phyloP scores from a whole-genome alignment of 1,140 invertebrate species.

The Glomeris maerens region DNA sequence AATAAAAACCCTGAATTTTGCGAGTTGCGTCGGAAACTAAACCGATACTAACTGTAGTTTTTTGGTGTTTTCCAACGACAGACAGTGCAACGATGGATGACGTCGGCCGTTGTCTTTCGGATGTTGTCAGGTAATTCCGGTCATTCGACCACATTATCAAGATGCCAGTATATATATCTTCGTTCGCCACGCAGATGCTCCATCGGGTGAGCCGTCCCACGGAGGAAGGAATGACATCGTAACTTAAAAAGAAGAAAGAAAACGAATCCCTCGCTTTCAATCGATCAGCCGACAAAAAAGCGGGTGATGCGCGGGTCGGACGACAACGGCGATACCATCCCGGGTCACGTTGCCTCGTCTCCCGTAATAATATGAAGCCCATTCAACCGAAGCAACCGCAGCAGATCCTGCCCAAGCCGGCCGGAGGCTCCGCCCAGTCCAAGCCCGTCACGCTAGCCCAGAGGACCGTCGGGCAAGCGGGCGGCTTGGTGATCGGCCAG shows the following conservation, averaged over 20 bases:
- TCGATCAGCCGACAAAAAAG: too few relatives aligned
- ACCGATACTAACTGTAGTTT: too few relatives aligned
- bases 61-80: constrained; percentile 10
- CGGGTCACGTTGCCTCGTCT: constrained; percentile 14
- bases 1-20: too few relatives aligned
- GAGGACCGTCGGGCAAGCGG: constrained; percentile 1
- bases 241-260: too few relatives aligned
- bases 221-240: constrained; percentile 20
- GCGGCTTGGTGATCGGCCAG: constrained; percentile 16
- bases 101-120: constrained; percentile 31
- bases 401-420: constrained; percentile 25
- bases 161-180: constrained; percentile 3
- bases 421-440: constrained; percentile 2
- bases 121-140: constrained; percentile 27
- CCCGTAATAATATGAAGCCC: constrained; percentile 15
- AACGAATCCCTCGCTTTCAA: too few relatives aligned
- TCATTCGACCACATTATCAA: not conserved
- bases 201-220: constrained; percentile 27
- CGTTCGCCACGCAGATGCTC: constrained; percentile 26
- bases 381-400: constrained; percentile 23
- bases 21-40: too few relatives aligned
- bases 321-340: constrained; percentile 11
- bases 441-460: constrained; percentile 4
- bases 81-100: constrained; percentile 30
- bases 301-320: constrained; percentile 6